A percentile compares a stretch with the other conserved stretches of the same genome.
Evolutionary conservation across 2,888 invertebrate genomes (phyloP).

Genomic region (Xestia c-nigrum): DNA sequence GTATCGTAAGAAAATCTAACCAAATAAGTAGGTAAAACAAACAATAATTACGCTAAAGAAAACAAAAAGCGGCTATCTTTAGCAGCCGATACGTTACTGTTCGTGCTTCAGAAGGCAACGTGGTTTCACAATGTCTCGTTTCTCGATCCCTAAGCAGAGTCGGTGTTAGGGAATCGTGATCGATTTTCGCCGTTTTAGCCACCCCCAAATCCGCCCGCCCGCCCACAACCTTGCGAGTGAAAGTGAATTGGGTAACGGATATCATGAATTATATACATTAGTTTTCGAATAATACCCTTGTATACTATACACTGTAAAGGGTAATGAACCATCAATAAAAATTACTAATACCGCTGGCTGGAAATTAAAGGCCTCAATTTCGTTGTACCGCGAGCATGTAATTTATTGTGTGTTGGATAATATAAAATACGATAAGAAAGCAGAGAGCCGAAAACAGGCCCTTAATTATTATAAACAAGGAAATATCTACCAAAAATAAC

Average conservation of each 20-base stretch:
- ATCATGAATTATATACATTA: conserved; percentile 52
- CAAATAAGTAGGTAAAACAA: neutral
- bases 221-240: conserved; percentile 27
- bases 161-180: conserved; percentile 60
- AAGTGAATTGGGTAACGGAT: conserved; percentile 44
- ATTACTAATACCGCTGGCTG: neutral
- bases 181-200: conserved; percentile 66
- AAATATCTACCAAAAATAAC: neutral
- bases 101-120: neutral
- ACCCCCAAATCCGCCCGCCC: conserved; percentile 40
- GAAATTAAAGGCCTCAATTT: neutral
- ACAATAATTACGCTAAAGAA: neutral
- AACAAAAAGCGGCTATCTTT: neutral
- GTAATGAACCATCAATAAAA: neutral
- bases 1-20: neutral
- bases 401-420: neutral
- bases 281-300: conserved; percentile 28
- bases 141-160: conserved; percentile 28
- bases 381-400: neutral
- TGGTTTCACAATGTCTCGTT: conserved; percentile 25
- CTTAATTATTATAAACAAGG: conserved; percentile 1
- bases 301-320: conserved; percentile 9
- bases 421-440: neutral
- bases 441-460: neutral
- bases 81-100: neutral